A percentile compares a stretch with the other conserved stretches of the same genome.
These are phyloP conservation scores for Onychomys arenicola DNA, from an alignment of 2,797 vertebrate species.

Conservation along the genomic window DNA sequence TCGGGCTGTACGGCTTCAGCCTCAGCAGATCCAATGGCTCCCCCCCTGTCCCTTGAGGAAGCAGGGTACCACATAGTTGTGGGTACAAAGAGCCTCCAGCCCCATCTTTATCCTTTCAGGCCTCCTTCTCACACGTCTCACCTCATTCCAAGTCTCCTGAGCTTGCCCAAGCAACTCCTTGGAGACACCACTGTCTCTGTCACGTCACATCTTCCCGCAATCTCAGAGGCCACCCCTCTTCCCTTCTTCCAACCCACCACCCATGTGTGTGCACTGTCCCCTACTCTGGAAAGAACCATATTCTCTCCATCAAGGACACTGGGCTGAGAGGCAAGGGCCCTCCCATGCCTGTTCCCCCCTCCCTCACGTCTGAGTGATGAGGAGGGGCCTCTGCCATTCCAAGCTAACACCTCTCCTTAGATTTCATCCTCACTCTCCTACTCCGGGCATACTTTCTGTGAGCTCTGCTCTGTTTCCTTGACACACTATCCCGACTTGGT, in stretches of 20 bases:
- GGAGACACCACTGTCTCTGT: no score
- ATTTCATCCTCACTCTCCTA: no score
- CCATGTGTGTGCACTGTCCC: not conserved
- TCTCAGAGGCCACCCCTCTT: not conserved
- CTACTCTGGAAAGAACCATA: not conserved
- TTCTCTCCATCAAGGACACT: not conserved
- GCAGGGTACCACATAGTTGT: fast-evolving
- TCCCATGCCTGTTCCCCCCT: no score
- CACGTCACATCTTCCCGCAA: not conserved
- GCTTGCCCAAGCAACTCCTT: not conserved
- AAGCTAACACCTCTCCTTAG: not conserved
- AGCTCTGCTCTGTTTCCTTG: not conserved
- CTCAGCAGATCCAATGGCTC: not conserved
- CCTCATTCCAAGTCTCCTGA: not conserved
- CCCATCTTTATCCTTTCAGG: not conserved
- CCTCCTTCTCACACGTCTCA: not conserved
- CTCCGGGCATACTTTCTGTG: no score
- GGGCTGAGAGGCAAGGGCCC: not conserved
- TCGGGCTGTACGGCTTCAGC: not conserved
- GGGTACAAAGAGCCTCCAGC: not conserved
- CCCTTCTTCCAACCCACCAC: not conserved
- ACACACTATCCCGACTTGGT: no score
- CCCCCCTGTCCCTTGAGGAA: not conserved
- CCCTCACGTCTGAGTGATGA: not conserved
- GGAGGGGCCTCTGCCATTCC: not conserved